phyloP scores from a whole-genome alignment of 2,113 vertebrate genomes.

The Athene cunicularia region DNA sequence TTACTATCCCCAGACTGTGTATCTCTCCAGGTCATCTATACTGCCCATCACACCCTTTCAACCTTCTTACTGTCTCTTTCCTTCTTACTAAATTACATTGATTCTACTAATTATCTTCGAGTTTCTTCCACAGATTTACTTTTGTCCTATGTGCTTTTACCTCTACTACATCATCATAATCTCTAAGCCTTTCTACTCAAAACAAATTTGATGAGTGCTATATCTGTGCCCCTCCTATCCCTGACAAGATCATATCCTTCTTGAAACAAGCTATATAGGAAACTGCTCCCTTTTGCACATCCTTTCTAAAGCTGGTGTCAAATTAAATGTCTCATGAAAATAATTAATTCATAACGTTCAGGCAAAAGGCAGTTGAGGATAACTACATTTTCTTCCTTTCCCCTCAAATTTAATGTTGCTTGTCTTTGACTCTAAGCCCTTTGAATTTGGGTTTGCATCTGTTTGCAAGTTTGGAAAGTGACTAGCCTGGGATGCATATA shows the following conservation, averaged over 20 bases:
- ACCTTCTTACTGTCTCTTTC: background rate
- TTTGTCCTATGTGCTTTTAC: background rate
- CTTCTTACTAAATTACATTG: background rate
- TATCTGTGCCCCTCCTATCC: background rate
- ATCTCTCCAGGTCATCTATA: background rate
- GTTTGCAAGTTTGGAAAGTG: background rate
- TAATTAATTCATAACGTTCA: background rate
- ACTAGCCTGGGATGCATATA: background rate
- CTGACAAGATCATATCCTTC: background rate
- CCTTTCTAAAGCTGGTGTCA: background rate
- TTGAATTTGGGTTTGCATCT: background rate
- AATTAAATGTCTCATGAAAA: background rate
- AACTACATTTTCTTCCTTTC: background rate
- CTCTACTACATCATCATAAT: background rate
- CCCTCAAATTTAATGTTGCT: background rate
- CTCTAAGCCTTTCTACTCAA: background rate
- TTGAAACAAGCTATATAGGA: background rate
- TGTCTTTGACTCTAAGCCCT: background rate
- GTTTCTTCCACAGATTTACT: background rate
- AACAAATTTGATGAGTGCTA: background rate
- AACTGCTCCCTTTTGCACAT: background rate
- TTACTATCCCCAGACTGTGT: background rate
- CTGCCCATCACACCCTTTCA: background rate
- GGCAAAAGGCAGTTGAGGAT: background rate
- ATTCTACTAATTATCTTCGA: background rate